Evolutionary conservation across 2,113 vertebrate species (phyloP).

Genomic region (Myotis brandtii): DNA sequence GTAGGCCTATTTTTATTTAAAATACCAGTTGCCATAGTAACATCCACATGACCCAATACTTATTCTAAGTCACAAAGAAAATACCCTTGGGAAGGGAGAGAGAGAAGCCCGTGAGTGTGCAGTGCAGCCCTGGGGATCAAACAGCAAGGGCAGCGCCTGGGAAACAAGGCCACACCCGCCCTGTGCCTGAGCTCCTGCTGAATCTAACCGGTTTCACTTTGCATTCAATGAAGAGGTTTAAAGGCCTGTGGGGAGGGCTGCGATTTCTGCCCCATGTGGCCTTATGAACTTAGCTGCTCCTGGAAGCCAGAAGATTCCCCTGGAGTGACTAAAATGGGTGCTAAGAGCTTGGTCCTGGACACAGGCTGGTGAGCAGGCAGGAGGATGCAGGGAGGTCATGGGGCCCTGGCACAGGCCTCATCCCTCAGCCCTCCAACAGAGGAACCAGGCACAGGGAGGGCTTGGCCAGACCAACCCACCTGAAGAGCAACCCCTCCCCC

Average conservation of each 20-base stretch:
- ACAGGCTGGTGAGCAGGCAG: rapidly evolving
- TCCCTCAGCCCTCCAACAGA: neutral
- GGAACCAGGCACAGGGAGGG: neutral
- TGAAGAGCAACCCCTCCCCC: neutral
- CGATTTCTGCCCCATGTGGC: neutral
- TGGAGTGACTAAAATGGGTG: neutral
- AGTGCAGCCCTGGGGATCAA: neutral
- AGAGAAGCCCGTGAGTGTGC: neutral
- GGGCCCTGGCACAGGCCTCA: neutral
- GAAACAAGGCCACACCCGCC: neutral
- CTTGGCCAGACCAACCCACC: neutral
- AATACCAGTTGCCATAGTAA: conserved; percentile 80
- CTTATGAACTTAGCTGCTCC: neutral
- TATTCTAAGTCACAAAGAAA: conserved; percentile 75
- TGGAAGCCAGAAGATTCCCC: neutral
- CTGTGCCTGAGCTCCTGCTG: neutral
- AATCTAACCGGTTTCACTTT: neutral
- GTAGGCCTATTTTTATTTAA: conserved; percentile 80
- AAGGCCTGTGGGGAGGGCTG: neutral
- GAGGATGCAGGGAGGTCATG: neutral
- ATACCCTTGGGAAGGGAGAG: conserved; percentile 61
- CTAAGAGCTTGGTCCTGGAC: neutral
- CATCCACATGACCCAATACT: conserved; percentile 66
- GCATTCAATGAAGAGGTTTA: neutral
- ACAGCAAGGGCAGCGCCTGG: neutral